Evolutionary conservation across 2,113 vertebrate species (phyloP).

Genomic region (Electrona antarctica): DNA sequence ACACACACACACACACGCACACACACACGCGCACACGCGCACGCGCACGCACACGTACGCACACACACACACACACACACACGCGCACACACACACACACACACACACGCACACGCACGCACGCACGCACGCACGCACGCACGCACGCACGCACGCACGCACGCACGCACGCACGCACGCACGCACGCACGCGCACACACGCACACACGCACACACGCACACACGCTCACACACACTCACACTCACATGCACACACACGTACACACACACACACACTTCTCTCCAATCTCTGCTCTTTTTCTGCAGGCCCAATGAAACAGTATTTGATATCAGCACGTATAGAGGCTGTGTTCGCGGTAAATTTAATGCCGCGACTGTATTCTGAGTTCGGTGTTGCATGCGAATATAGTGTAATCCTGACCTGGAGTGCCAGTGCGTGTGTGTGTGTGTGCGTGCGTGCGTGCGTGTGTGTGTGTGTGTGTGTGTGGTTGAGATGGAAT

Average conservation of each 20-base stretch:
- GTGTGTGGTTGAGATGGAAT: slow-evolving; percentile 41
- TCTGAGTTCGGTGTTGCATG: slow-evolving; percentile 53
- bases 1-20: slow-evolving; percentile 43
- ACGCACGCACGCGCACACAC: slow-evolving; percentile 18
- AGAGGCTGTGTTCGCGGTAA: slow-evolving; percentile 53
- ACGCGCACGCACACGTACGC: slow-evolving; percentile 55
- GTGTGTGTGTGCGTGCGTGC: too few species aligned
- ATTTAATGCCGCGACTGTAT: slow-evolving; percentile 68
- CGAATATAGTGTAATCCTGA: slow-evolving; percentile 74
- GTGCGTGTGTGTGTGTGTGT: too few species aligned
- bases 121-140: slow-evolving; percentile 45
- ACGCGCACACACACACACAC: too few species aligned
- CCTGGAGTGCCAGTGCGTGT: slow-evolving; percentile 53
- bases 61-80: slow-evolving; percentile 2
- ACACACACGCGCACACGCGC: too few species aligned
- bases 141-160: slow-evolving; percentile 39
- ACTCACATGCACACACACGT: background rate
- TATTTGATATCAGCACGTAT: slow-evolving; percentile 61
- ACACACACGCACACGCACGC: slow-evolving; percentile 36
- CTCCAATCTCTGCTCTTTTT: too few species aligned
- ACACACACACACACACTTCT: too few species aligned
- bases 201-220: slow-evolving; percentile 46
- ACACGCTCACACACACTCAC: slow-evolving; percentile 34
- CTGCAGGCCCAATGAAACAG: slow-evolving; percentile 51
- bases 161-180: background rate